A percentile compares a stretch with the other conserved stretches of the same genome.
Conservation (phyloP, 2,113 vertebrate genomes). For the Plecturocebus donacophilus region DNA sequence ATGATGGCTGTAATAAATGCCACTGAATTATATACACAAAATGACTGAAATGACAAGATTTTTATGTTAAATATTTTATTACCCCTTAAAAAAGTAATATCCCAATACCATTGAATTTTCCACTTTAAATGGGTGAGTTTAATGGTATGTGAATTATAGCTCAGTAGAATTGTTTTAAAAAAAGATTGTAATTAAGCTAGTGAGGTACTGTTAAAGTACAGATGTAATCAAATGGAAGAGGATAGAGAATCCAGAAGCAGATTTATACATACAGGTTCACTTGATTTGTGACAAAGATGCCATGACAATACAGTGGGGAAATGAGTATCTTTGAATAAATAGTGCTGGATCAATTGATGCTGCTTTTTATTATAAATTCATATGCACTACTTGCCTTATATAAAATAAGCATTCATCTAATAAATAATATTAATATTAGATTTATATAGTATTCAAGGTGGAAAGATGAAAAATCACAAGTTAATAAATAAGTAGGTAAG, state of each 20-base stretch:
- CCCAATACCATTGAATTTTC: not conserved
- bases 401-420: not conserved
- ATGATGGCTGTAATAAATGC: not conserved
- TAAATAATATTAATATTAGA: not conserved
- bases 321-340: not conserved
- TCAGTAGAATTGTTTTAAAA: not conserved
- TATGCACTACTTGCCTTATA: not conserved
- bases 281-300: not conserved
- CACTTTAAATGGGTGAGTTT: not conserved
- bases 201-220: not conserved
- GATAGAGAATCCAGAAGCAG: not conserved
- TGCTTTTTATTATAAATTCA: not conserved
- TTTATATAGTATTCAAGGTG: not conserved
- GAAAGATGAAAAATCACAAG: conserved; percentile 3
- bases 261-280: not conserved
- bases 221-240: not conserved
- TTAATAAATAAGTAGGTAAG: not conserved
- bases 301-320: not conserved
- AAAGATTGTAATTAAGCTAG: not conserved
- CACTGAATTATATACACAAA: not conserved
- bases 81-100: not conserved
- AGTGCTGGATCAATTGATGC: not conserved
- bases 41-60: not conserved
- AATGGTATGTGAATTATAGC: not conserved
- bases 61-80: not conserved